Evolutionary conservation across 2,113 vertebrate species (phyloP).

Genomic region (Ochotona princeps): DNA sequence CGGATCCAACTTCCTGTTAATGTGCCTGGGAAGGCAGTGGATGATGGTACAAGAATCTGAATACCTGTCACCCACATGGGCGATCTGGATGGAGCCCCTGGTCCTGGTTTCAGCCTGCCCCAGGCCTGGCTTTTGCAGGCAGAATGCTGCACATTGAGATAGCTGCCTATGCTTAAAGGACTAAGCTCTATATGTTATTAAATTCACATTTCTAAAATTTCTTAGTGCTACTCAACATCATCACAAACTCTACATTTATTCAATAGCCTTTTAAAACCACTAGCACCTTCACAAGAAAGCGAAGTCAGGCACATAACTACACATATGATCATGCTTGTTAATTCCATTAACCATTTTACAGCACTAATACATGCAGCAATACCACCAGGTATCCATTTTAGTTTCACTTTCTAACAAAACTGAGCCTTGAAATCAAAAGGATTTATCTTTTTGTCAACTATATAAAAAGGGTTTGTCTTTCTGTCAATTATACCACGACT

Average conservation of each 20-base stretch:
- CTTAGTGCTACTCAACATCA: neutral
- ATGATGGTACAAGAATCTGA: no score
- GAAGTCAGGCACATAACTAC: neutral
- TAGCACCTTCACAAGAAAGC: neutral
- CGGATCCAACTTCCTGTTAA: no score
- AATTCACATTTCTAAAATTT: slow-evolving; percentile 7
- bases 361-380: neutral
- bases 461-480: neutral
- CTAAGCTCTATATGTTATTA: neutral
- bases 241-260: neutral
- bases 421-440: slow-evolving; percentile 19
- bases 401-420: slow-evolving; percentile 32
- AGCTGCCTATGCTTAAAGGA: slow-evolving; percentile 12
- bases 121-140: no score
- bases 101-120: no score
- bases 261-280: neutral
- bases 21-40: no score
- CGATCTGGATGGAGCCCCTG: no score
- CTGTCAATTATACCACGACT: neutral
- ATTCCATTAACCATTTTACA: neutral
- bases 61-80: no score
- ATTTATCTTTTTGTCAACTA: neutral
- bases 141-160: slow-evolving; percentile 4
- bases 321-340: neutral
- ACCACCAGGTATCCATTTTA: neutral